Evolutionary conservation across 2,888 invertebrate genomes (phyloP).

Genomic region (Ophion ventricosus): DNA sequence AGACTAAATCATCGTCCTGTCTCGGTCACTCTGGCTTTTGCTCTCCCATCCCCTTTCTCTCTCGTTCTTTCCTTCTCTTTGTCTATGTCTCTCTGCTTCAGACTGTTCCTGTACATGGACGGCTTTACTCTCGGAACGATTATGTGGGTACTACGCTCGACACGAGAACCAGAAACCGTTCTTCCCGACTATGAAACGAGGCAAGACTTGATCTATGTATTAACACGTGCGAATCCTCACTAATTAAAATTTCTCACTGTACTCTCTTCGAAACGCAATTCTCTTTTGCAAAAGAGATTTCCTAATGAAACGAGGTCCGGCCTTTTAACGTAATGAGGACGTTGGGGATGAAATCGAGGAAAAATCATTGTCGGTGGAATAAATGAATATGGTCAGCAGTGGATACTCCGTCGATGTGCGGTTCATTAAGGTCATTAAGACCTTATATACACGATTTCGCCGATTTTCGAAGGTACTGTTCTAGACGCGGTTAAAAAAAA

Average conservation of each 20-base stretch:
- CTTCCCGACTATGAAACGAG: slow-evolving; percentile 36
- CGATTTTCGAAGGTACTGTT: too few species aligned
- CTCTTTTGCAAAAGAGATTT: background rate
- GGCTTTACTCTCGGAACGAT: slow-evolving; percentile 34
- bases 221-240: background rate
- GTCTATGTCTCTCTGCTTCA: background rate
- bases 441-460: too few species aligned
- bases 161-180: slow-evolving; percentile 49
- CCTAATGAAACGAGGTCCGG: background rate
- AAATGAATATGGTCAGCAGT: too few species aligned
- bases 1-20: slow-evolving; percentile 63
- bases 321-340: too few species aligned
- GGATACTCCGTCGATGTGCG: too few species aligned
- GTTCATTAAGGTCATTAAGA: too few species aligned
- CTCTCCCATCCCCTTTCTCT: slow-evolving; percentile 11
- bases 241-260: slow-evolving; percentile 6
- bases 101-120: too few species aligned
- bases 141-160: slow-evolving; percentile 43
- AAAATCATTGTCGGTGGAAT: too few species aligned
- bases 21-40: slow-evolving; percentile 54
- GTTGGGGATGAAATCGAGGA: background rate
- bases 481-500: too few species aligned
- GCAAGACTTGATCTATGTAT: slow-evolving; percentile 13
- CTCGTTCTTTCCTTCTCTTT: background rate
- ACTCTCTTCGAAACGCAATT: background rate